These are phyloP conservation scores for Carassius auratus DNA, from an alignment of 2,113 vertebrate genomes.

Conservation along the genomic window DNA sequence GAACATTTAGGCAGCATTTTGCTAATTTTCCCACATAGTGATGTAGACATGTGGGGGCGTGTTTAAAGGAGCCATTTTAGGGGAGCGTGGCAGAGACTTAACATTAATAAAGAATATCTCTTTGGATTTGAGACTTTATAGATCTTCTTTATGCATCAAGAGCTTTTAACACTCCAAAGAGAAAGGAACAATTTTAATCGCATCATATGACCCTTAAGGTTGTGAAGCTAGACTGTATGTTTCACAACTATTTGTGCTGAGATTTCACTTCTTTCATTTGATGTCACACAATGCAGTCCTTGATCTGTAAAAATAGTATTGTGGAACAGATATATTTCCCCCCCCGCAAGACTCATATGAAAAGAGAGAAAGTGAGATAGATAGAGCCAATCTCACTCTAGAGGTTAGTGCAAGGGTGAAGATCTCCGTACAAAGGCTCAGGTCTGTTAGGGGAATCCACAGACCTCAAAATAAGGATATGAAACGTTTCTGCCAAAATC, in stretches of 20 bases:
- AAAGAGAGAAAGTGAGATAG: slow-evolving; percentile 8
- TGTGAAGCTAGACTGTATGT: slow-evolving; percentile 42
- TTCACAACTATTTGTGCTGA: slow-evolving; percentile 43
- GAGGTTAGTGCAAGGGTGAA: slow-evolving; percentile 32
- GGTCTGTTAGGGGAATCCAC: slow-evolving; percentile 38
- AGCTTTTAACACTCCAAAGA: too few species aligned
- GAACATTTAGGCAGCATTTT: too few species aligned
- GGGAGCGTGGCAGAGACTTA: too few species aligned
- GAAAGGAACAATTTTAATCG: too few species aligned
- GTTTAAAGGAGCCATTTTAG: too few species aligned
- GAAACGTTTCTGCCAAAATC: slow-evolving; percentile 54
- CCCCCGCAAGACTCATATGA: background rate
- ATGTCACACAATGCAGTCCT: background rate
- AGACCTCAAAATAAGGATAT: slow-evolving; percentile 59
- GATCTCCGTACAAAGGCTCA: background rate
- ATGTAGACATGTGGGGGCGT: too few species aligned
- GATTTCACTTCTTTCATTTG: slow-evolving; percentile 38
- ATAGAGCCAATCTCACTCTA: background rate
- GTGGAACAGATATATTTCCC: slow-evolving; percentile 3
- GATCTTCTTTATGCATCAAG: too few species aligned
- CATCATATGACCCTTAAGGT: background rate
- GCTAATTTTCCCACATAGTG: too few species aligned
- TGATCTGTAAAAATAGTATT: slow-evolving; percentile 4
- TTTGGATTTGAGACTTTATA: too few species aligned
- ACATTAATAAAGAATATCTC: too few species aligned